Evolutionary conservation across 2,797 vertebrate genomes (phyloP), one percentile per base, ranked within the genome.

Genomic region (Agapornis canus): DNA sequence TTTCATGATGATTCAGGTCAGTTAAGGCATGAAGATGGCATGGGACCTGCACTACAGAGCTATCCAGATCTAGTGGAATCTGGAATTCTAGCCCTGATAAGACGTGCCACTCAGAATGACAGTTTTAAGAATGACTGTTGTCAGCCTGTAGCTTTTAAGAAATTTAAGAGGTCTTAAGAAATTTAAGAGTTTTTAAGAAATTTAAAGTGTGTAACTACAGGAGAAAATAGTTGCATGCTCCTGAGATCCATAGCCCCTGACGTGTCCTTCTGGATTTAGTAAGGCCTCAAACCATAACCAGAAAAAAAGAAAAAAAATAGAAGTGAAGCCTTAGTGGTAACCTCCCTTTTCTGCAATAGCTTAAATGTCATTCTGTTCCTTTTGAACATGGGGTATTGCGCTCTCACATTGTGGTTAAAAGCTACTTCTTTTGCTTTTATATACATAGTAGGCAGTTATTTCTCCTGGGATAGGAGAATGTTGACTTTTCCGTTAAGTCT

Each of bases 391-490:
- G 19, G 5, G 3, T 81, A 27, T 25, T 52, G 35, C 40, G 23
- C 65, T 88, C 26, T 88, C 11, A 45, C 10, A 14, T 4, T 52
- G 22, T 86, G 29, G 5, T 81, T 42, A 56, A 91, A 91, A 83
- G 10, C 5, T 37, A 4, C 37, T 61, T 5, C 11, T 42, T 85
- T 70, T 81, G 25, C 6, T 91, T 87, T 70, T 15, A 20, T 6
- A 2, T 26, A 6, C 3, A 0, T 32, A 29, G 9, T 59, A 59
- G 73, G 43, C 21, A 27, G 3, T 31, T 40, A 0, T 39, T 77
- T 79, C 72, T 69, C 59, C 15, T 73, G 43, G 40, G 60, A 37
- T 16, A 42, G 17, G 15, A 80, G 10, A 45, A 25, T 48, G 27
- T 13, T 51, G 73, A 56, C 25, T 48, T 66, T 70, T 59, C 35